Conservation (phyloP, 1,140 invertebrate genomes). For the Akabosia matsudoensis region DNA sequence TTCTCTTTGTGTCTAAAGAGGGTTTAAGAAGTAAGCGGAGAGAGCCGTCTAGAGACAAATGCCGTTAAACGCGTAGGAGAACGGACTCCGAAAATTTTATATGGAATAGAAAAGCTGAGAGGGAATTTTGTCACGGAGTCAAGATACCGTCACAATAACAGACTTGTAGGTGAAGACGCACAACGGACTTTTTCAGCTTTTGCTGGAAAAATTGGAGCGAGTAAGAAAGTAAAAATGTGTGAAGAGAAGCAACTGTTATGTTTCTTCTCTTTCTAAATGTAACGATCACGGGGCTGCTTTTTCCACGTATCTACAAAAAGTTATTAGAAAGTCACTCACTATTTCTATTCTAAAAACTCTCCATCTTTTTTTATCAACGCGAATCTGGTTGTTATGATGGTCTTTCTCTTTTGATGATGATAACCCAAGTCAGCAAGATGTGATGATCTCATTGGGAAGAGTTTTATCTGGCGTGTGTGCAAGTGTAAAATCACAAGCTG, state of each 20-base stretch:
- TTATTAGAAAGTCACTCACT: too few species aligned
- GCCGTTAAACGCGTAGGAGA: neutral
- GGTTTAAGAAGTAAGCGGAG: neutral
- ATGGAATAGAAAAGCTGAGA: neutral
- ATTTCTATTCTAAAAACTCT: neutral
- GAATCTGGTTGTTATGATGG: neutral
- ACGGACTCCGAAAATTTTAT: neutral
- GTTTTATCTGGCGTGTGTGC: too few species aligned
- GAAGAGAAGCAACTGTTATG: constrained; percentile 14
- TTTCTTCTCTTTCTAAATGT: neutral
- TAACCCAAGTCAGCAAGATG: neutral
- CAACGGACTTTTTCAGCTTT: neutral
- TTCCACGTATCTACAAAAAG: too few species aligned
- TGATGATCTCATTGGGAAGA: neutral
- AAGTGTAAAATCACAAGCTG: too few species aligned
- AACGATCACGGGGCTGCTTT: neutral
- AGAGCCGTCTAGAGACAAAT: neutral
- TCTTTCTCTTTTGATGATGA: neutral
- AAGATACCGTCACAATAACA: constrained; percentile 10
- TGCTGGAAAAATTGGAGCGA: neutral
- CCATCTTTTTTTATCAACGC: neutral
- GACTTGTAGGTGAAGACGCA: neutral
- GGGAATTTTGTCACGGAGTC: constrained; percentile 19
- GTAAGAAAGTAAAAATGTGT: neutral
- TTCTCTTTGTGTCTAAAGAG: neutral